Base-by-base conservation (phyloP, 2,113 vertebrate genomes). In the Symphodus melops region DNA sequence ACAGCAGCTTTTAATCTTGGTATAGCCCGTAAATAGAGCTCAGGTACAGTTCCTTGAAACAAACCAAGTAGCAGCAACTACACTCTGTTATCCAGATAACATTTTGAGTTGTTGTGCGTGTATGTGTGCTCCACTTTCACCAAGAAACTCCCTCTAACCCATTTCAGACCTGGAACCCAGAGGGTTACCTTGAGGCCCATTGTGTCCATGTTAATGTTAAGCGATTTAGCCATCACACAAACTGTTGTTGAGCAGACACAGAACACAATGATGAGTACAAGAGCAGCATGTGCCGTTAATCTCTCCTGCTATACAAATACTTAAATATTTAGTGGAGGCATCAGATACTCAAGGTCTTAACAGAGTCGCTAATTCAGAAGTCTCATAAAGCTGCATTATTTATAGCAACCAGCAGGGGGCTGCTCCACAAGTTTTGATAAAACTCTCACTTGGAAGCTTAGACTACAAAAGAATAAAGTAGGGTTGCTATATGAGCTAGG, bases 1-100 rank as follows among this genome's bases (percentile, higher is more conserved):
- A 90, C 53, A 68, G 12, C 61, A 13, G 63, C 77, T 53, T 85
- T 84, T 81, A 81, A 85, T 87, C 79, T 75, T 52, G 37, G 21
- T 2, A 6, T 72, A 63, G 67, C 48, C 23, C 3, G 25, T 23
- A 66, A 88, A 77, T 61, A 83, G 52, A 82, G 17, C 64, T 36
- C 7, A 0, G 67, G 65, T 41, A 23, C 71, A 28, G 52, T 68
- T 61, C 68, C 53, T 16, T 41, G 46, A 85, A 83, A 83, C 36
- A 36, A 79, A 79, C 59, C 77, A 28, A 71, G 79, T 63, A 81
- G 74, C 28, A 25, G 25, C 25, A 70, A 62, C 60, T 19, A 21
- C 21, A n/a, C 2, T 51, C 36, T 33, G 68, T 39, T 46, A 33
- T 46, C 46, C 63, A 48, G 42, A 57, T 37, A 65, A 64, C 65